Conservation (phyloP, 1,140 invertebrate species). For the Diachasmimorpha longicaudata region DNA sequence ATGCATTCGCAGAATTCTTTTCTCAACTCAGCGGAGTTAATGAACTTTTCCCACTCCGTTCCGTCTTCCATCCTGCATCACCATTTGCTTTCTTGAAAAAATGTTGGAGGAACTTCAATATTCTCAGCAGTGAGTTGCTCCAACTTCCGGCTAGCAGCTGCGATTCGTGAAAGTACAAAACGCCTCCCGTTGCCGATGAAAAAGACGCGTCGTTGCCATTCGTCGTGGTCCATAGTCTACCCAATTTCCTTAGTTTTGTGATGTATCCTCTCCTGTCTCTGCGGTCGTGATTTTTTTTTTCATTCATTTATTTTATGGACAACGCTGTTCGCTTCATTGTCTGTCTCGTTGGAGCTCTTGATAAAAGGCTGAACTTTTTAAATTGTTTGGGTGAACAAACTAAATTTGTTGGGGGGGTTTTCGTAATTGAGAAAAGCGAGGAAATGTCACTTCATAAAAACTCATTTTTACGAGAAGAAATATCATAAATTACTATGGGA, state of each 20-base stretch:
- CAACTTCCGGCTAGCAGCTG: neutral
- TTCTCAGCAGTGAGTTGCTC: neutral
- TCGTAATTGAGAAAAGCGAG: no score
- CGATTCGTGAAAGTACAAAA: neutral
- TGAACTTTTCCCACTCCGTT: neutral
- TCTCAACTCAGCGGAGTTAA: constrained; percentile 1
- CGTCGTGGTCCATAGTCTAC: neutral
- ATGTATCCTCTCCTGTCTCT: neutral
- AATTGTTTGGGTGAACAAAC: no score
- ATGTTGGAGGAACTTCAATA: neutral
- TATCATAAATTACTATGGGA: no score
- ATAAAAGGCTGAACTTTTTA: no score
- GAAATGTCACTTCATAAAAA: no score
- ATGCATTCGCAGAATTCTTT: neutral
- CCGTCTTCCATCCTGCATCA: neutral
- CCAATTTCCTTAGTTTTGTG: constrained; percentile 10
- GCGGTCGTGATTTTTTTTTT: neutral
- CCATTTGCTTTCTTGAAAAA: neutral
- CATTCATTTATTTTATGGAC: neutral
- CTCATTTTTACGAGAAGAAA: no score
- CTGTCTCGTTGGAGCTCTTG: neutral
- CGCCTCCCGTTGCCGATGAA: neutral
- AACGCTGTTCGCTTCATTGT: neutral
- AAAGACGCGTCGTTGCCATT: constrained; percentile 12
- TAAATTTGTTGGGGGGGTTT: no score